Base-by-base conservation (phyloP, 2,888 invertebrate species). In the Cephus sareptanus region DNA sequence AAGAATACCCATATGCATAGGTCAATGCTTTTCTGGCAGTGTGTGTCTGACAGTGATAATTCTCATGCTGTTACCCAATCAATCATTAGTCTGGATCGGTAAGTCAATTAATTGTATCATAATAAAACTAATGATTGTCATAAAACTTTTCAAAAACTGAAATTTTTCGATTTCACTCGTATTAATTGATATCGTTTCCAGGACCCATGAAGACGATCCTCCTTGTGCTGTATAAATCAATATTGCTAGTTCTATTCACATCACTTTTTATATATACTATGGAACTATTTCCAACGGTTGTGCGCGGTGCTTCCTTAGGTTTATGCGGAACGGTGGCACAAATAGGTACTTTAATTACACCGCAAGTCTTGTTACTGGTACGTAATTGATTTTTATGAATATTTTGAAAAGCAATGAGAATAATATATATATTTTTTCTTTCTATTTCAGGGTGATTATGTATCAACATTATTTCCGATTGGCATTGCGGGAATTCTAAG, bases 291-390 rank as follows among this genome's bases (percentile, higher is more conserved):
- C 92, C 92, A 34, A 92, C 92, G 1, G 87, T 91, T 75, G 86
- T 89, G 73, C 89, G 92, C 69, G 91, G 90, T 12, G 87, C 89
- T 69, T 91, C 90, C 74, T 84, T 92, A 69, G 93, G 93, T 35
- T 84, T 92, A 13, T 93, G 93, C 85, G 90, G 92, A 2, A 92
- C 92, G 84, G 91, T 92, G 83, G 92, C 92, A 6, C 89, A 93
- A 80, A 87, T 93, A 23, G 93, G 93, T 1, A 92, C 92, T 75
- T 89, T 93, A 68, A 85, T 92, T 33, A 92, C 92, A 33, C 92
- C 92, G 15, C 92, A 92, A 82, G 81, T 91, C 70, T 83, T 91
- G 81, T 81, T 87, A 40, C 79, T 88, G 83, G 91, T 91, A 33
- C 31, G 71, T 71, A 31, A 34, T 12, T 71, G 71, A 31, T 33